A percentile compares a stretch with the other conserved stretches of the same genome.
phyloP scores from a whole-genome alignment of 2,113 vertebrate genomes.

The Oostethus manadensis region DNA sequence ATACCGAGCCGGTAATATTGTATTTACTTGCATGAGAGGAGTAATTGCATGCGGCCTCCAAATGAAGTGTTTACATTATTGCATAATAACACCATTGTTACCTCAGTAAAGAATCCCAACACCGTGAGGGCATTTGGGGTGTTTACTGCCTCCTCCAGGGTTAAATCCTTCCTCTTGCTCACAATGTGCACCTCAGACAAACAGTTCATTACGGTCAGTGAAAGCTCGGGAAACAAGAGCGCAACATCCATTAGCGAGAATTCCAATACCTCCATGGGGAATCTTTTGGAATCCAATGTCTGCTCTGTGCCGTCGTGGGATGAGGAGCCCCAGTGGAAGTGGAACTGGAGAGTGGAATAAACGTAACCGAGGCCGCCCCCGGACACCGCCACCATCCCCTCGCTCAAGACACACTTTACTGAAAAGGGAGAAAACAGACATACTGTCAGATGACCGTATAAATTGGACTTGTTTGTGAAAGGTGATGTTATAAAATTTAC shows the following conservation, averaged over 20 bases:
- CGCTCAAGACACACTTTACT: slow-evolving; percentile 50
- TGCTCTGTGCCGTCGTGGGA: slow-evolving; percentile 57
- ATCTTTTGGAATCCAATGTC: slow-evolving; percentile 40
- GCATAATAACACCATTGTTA: slow-evolving; percentile 22
- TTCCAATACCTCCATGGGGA: slow-evolving; percentile 64
- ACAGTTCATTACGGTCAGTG: not conserved
- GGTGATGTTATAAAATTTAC: not conserved
- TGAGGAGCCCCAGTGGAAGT: slow-evolving; percentile 63
- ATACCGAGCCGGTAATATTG: too few species aligned
- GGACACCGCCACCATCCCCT: slow-evolving; percentile 34
- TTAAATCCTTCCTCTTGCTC: slow-evolving; percentile 54
- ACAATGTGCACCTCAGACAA: slow-evolving; percentile 64
- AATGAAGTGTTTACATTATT: too few species aligned
- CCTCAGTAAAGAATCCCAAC: slow-evolving; percentile 65
- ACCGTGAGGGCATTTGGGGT: slow-evolving; percentile 55
- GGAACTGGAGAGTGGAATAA: slow-evolving; percentile 61
- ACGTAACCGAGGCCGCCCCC: slow-evolving; percentile 38
- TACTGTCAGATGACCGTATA: not conserved
- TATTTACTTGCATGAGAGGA: too few species aligned
- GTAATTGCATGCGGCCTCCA: too few species aligned
- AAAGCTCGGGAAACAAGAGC: not conserved
- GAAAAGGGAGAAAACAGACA: not conserved
- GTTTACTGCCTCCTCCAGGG: slow-evolving; percentile 20
- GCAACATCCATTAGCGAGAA: fast-evolving
- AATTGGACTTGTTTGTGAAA: not conserved